phyloP scores from a whole-genome alignment of 1,140 invertebrate species.

The Drosophila fuyamai region DNA sequence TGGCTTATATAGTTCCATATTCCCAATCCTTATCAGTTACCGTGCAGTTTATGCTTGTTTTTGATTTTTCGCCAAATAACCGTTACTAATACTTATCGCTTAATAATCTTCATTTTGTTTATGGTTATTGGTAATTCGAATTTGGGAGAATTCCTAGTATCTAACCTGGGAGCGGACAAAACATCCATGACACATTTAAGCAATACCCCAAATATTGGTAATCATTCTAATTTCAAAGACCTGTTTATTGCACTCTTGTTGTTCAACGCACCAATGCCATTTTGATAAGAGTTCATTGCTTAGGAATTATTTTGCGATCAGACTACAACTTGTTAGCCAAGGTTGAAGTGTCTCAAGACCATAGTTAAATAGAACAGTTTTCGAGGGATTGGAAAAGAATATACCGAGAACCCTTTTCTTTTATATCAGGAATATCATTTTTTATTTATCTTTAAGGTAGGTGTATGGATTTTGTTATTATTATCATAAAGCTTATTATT shows the following conservation, averaged over 20 bases:
- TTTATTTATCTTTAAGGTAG: no score
- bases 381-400: no score
- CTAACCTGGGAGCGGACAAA: conserved; percentile 20
- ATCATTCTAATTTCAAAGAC: conserved; percentile 28
- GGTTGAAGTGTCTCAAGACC: conserved; percentile 3
- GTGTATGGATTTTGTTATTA: no score
- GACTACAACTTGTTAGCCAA: conserved; percentile 13
- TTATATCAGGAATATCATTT: no score
- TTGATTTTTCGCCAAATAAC: conserved; percentile 37
- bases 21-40: conserved; percentile 37
- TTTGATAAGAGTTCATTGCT: conserved; percentile 35
- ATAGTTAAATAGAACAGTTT: no score
- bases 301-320: background rate
- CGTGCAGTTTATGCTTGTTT: conserved; percentile 31
- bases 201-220: conserved; percentile 18
- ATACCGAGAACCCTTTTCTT: no score
- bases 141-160: conserved; percentile 58
- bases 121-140: conserved; percentile 35
- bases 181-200: conserved; percentile 52
- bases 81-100: conserved; percentile 45
- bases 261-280: conserved; percentile 31
- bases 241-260: conserved; percentile 6
- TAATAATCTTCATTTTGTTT: conserved; percentile 38
- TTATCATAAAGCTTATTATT: no score
- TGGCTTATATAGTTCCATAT: conserved; percentile 58